Evolutionary conservation across 1,140 invertebrate species (phyloP).

Genomic region (Coenobita brevimanus): DNA sequence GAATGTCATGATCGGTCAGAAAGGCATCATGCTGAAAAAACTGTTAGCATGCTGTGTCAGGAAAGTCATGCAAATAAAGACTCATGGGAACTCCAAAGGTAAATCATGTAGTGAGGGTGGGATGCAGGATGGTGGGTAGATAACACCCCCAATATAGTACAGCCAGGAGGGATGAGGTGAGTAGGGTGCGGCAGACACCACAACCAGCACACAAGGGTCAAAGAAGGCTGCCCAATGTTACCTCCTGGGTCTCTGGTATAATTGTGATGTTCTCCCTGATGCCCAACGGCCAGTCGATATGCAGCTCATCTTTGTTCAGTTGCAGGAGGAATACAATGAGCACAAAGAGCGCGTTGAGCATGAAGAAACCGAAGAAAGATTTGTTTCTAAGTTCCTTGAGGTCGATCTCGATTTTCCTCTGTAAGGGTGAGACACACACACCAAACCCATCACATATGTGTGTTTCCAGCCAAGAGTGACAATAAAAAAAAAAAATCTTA

Average conservation of each 20-base stretch:
- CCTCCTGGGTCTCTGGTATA: slow-evolving; percentile 91
- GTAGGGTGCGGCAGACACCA: not conserved
- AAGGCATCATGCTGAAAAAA: slow-evolving; percentile 27
- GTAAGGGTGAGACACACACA: slow-evolving; percentile 72
- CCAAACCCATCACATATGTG: slow-evolving; percentile 55
- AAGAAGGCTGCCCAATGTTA: slow-evolving; percentile 72
- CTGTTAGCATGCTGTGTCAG: slow-evolving; percentile 50
- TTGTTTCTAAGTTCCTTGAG: slow-evolving; percentile 95
- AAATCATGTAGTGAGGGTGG: no score
- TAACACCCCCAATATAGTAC: no score
- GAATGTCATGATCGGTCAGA: not conserved
- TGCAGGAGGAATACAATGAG: slow-evolving; percentile 98
- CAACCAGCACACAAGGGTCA: not conserved
- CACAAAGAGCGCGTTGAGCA: slow-evolving; percentile 99
- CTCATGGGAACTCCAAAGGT: no score
- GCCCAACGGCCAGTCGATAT: slow-evolving; percentile 94
- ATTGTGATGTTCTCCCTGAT: slow-evolving; percentile 96
- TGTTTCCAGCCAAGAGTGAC: not conserved
- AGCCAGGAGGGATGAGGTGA: not conserved
- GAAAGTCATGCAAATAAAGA: no score
- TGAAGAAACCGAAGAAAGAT: slow-evolving; percentile 97
- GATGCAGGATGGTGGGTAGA: no score
- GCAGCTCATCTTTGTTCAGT: slow-evolving; percentile 96
- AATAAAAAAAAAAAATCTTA: slow-evolving; percentile 76
- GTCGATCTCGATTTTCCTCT: slow-evolving; percentile 90